These are phyloP conservation scores for Colaptes auratus DNA, from an alignment of 2,113 vertebrate genomes.

Conservation along the genomic window DNA sequence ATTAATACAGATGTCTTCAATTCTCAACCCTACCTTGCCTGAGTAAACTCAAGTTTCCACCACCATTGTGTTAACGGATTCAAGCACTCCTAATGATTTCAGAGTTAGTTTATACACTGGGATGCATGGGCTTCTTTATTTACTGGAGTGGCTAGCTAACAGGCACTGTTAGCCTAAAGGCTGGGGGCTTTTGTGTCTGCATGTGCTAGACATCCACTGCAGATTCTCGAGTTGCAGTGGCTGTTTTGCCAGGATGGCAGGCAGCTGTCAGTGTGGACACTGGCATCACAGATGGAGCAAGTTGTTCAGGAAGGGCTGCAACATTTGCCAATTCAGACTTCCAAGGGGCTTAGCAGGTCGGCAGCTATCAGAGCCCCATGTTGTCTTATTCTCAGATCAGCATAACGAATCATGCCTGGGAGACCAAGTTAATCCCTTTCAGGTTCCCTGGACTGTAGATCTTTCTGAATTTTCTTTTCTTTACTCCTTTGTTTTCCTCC, in stretches of 20 bases:
- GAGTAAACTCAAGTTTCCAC: not conserved
- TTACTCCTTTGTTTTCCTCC: conserved; percentile 55
- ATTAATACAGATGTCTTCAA: not conserved
- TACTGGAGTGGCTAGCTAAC: not conserved
- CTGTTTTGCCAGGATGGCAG: conserved; percentile 64
- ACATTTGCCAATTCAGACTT: conserved; percentile 64
- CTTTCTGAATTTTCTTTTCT: conserved; percentile 66
- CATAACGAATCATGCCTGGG: conserved; percentile 63
- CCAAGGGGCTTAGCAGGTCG: conserved; percentile 43
- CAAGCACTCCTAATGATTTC: conserved; percentile 23
- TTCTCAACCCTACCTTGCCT: not conserved
- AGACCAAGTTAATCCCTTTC: conserved; percentile 71
- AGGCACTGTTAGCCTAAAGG: conserved; percentile 15
- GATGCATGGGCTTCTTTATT: conserved; percentile 13
- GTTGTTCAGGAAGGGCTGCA: conserved; percentile 47
- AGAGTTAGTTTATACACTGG: conserved; percentile 1
- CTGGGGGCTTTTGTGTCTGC: not conserved
- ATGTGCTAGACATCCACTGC: not conserved
- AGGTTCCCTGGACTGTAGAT: conserved; percentile 62
- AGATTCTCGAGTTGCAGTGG: conserved; percentile 51
- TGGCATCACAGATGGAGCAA: conserved; percentile 69
- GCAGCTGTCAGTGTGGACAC: conserved; percentile 66
- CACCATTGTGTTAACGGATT: not conserved
- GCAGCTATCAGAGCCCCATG: conserved; percentile 25
- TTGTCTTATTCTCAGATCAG: conserved; percentile 53